These are phyloP conservation scores for Sphaeramia orbicularis DNA, from an alignment of 2,797 vertebrate genomes.

Conservation along the genomic window DNA sequence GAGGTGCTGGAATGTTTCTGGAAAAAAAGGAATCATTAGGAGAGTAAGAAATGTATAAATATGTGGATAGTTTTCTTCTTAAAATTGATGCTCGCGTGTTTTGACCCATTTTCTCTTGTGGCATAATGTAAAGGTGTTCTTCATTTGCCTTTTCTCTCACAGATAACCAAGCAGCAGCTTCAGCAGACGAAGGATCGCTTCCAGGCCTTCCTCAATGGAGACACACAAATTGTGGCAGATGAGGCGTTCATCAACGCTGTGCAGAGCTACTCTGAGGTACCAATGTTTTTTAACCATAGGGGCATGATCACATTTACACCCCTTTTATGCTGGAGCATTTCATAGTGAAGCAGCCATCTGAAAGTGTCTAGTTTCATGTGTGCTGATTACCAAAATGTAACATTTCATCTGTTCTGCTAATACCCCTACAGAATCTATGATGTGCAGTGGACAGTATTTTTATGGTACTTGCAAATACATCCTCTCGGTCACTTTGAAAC, in stretches of 20 bases:
- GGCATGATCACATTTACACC: slow-evolving; percentile 17
- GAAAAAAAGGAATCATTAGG: neutral
- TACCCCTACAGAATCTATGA: neutral
- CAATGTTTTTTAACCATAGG: slow-evolving; percentile 5
- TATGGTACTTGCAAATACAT: neutral
- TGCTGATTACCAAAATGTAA: slow-evolving; percentile 1
- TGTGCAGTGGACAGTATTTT: neutral
- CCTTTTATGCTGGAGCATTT: slow-evolving; percentile 12
- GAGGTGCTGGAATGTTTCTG: slow-evolving; percentile 4
- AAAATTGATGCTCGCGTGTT: slow-evolving; percentile 19
- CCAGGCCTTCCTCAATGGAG: slow-evolving; percentile 98
- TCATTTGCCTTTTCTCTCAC: slow-evolving; percentile 65
- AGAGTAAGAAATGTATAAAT: slow-evolving; percentile 5
- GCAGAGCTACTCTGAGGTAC: slow-evolving; percentile 98
- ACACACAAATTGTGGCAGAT: slow-evolving; percentile 99
- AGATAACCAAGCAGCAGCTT: slow-evolving; percentile 98
- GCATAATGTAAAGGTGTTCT: slow-evolving; percentile 23
- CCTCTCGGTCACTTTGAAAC: neutral
- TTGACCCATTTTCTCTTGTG: slow-evolving; percentile 19
- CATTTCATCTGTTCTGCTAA: neutral
- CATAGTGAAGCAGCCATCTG: neutral
- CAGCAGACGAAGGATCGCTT: slow-evolving; percentile 99
- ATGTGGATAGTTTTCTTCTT: slow-evolving; percentile 6
- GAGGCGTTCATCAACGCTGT: slow-evolving; percentile 99
- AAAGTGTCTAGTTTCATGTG: slow-evolving; percentile 2